These are phyloP conservation scores for Hemibagrus guttatus DNA, from an alignment of 2,797 vertebrate genomes.

Conservation along the genomic window DNA sequence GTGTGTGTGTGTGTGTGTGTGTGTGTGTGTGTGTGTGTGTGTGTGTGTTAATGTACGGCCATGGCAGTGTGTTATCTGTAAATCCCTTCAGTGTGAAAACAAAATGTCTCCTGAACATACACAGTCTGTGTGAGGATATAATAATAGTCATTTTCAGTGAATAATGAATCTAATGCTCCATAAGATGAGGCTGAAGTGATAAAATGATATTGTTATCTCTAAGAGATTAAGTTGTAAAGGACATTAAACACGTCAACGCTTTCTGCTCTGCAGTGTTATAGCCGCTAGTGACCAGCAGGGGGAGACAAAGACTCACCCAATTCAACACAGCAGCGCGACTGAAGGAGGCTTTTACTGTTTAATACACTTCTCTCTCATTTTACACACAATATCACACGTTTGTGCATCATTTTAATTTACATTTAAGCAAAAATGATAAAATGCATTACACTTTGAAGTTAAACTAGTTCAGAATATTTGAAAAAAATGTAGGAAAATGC, in stretches of 20 bases:
- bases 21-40: no score
- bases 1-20: no score
- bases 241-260: neutral
- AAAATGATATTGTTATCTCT: neutral
- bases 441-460: neutral
- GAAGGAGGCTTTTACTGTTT: neutral
- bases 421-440: neutral
- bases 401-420: neutral
- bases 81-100: conserved; percentile 35
- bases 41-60: neutral
- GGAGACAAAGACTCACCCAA: conserved; percentile 22
- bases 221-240: neutral
- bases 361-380: neutral
- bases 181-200: neutral
- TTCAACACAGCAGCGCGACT: neutral
- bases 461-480: neutral
- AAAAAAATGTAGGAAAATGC: no score
- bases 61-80: conserved; percentile 28
- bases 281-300: conserved; percentile 29
- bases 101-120: neutral
- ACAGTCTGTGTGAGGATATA: neutral
- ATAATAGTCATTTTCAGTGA: neutral
- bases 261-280: neutral
- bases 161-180: neutral
- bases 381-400: neutral